Evolutionary conservation across 2,888 invertebrate genomes (phyloP).

Genomic region (Tenthredo livida): DNA sequence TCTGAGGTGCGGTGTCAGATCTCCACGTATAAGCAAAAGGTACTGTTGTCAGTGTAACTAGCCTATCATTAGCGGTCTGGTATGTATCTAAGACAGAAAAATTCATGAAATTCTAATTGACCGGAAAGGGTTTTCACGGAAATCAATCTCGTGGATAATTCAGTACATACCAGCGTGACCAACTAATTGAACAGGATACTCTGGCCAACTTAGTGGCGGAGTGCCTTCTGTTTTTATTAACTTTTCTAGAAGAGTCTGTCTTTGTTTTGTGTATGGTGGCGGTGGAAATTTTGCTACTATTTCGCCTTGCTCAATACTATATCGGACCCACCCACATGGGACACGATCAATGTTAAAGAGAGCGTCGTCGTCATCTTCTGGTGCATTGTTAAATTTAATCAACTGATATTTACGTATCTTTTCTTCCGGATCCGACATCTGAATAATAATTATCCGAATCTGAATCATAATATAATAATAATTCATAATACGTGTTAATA

Average conservation of each 20-base stretch:
- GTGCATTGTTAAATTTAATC: background rate
- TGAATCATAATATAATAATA: slow-evolving; percentile 1
- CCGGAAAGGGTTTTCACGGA: background rate
- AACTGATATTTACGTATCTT: slow-evolving; percentile 8
- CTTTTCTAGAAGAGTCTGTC: background rate
- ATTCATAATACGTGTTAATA: background rate
- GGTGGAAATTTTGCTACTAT: slow-evolving; percentile 21
- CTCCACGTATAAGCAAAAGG: slow-evolving; percentile 31
- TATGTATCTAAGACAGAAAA: slow-evolving; percentile 37
- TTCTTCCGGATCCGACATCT: slow-evolving; percentile 17
- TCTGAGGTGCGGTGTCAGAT: slow-evolving; percentile 16
- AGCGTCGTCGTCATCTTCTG: background rate
- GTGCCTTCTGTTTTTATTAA: slow-evolving; percentile 37
- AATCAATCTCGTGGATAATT: background rate
- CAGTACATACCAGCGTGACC: slow-evolving; percentile 34
- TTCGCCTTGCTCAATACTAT: slow-evolving; percentile 11
- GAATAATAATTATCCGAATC: slow-evolving; percentile 17
- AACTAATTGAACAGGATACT: slow-evolving; percentile 26
- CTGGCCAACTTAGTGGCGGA: slow-evolving; percentile 11
- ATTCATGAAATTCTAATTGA: slow-evolving; percentile 15
- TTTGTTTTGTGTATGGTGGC: background rate
- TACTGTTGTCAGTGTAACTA: slow-evolving; percentile 7
- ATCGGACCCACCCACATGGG: slow-evolving; percentile 31
- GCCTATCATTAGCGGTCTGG: background rate
- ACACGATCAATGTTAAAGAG: background rate